Conservation (phyloP, 2,888 invertebrate species). For the Tenthredo mesomela region DNA sequence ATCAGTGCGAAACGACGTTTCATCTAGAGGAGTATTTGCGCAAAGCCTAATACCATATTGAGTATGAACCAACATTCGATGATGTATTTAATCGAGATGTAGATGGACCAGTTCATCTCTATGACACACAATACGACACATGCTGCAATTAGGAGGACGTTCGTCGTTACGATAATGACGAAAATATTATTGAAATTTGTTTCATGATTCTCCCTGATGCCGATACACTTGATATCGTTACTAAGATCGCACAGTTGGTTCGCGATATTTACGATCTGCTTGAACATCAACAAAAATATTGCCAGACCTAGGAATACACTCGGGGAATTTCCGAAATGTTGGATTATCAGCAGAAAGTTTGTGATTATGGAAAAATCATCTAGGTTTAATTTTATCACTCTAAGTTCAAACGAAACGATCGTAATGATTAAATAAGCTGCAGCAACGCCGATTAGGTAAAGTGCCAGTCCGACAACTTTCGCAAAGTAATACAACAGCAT, state of each 20-base stretch:
- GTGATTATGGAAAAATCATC: not conserved
- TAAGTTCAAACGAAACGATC: not conserved
- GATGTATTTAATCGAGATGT: too few species aligned
- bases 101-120: too few species aligned
- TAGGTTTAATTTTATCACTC: not conserved
- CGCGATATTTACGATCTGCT: not conserved
- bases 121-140: too few species aligned
- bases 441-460: not conserved
- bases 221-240: not conserved
- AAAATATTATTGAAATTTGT: not conserved
- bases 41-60: too few species aligned
- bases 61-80: too few species aligned
- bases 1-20: too few species aligned
- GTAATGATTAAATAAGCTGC: not conserved
- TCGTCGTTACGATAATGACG: not conserved
- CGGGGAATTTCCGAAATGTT: not conserved
- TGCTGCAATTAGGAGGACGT: not conserved
- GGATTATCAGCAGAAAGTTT: too few species aligned
- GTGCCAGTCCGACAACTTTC: not conserved
- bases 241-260: not conserved
- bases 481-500: constrained; percentile 20
- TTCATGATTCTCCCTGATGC: not conserved
- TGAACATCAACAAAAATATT: not conserved
- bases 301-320: not conserved
- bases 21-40: too few species aligned